Evolutionary conservation across 2,888 invertebrate genomes (phyloP).

Genomic region (Litoditis marina): DNA sequence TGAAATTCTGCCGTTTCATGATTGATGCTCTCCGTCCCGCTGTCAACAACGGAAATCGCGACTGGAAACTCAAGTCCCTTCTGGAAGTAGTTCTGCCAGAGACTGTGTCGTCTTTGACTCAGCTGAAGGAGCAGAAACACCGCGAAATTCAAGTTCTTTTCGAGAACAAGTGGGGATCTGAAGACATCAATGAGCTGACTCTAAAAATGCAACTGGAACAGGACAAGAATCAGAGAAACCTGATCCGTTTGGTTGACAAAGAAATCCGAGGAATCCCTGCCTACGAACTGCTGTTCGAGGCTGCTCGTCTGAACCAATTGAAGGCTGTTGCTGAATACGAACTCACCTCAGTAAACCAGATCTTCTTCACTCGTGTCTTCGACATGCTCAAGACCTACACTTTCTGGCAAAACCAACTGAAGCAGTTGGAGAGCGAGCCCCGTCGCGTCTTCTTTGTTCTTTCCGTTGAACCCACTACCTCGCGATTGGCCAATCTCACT

Average conservation of each 20-base stretch:
- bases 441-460: slow-evolving; percentile 33
- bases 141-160: slow-evolving; percentile 32
- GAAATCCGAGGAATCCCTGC: slow-evolving; percentile 25
- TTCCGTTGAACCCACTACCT: slow-evolving; percentile 51
- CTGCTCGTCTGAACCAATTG: slow-evolving; percentile 37
- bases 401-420: slow-evolving; percentile 32
- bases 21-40: slow-evolving; percentile 23
- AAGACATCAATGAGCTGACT: slow-evolving; percentile 32
- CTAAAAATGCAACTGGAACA: slow-evolving; percentile 32
- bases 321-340: slow-evolving; percentile 42
- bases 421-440: slow-evolving; percentile 21
- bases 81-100: slow-evolving; percentile 36
- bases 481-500: slow-evolving; percentile 50
- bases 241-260: slow-evolving; percentile 15
- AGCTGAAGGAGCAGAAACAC: slow-evolving; percentile 39
- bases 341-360: slow-evolving; percentile 29
- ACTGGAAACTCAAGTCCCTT: slow-evolving; percentile 47
- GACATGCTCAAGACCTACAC: slow-evolving; percentile 45
- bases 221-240: slow-evolving; percentile 27
- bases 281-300: slow-evolving; percentile 30
- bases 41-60: slow-evolving; percentile 24
- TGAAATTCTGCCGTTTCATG: slow-evolving; percentile 24
- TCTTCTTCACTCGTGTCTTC: slow-evolving; percentile 27
- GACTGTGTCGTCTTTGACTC: slow-evolving; percentile 29
- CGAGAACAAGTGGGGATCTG: slow-evolving; percentile 34